A percentile compares a stretch with the other conserved stretches of the same genome.
These are phyloP conservation scores for Oscheius sp. DNA, from an alignment of 1,140 invertebrate species.

Conservation along the genomic window DNA sequence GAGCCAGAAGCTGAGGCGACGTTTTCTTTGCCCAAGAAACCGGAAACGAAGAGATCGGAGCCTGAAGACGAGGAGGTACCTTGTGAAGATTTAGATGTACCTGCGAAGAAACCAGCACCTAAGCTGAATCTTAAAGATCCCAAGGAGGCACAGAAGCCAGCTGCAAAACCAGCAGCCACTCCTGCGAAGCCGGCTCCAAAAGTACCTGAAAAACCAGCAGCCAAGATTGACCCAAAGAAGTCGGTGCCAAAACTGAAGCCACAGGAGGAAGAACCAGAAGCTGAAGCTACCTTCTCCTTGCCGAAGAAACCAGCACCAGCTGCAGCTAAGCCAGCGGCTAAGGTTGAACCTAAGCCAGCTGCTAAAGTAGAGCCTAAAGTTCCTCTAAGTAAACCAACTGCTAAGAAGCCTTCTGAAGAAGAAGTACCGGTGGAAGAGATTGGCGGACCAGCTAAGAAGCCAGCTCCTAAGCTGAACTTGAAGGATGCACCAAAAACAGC, in stretches of 20 bases:
- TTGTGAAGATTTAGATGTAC: neutral
- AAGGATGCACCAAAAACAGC: neutral
- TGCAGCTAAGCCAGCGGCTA: neutral
- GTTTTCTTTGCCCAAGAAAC: neutral
- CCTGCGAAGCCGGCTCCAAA: neutral
- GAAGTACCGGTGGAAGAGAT: neutral
- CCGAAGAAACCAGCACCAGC: neutral
- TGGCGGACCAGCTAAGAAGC: neutral
- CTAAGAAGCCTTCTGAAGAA: neutral
- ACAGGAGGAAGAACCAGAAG: neutral
- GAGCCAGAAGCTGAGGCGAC: neutral
- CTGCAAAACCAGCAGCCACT: neutral
- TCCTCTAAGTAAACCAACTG: neutral
- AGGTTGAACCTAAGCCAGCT: no score
- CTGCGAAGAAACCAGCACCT: neutral
- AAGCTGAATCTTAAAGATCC: slow-evolving; percentile 7
- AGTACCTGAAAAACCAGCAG: no score
- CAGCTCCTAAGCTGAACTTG: neutral
- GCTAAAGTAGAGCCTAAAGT: neutral
- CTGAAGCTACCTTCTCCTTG: neutral
- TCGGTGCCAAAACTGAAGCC: neutral
- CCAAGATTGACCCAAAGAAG: neutral
- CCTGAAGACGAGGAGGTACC: neutral
- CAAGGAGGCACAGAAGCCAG: neutral
- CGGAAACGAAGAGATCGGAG: neutral